phyloP scores from a whole-genome alignment of 2,113 vertebrate genomes.

The Crotophaga sulcirostris region DNA sequence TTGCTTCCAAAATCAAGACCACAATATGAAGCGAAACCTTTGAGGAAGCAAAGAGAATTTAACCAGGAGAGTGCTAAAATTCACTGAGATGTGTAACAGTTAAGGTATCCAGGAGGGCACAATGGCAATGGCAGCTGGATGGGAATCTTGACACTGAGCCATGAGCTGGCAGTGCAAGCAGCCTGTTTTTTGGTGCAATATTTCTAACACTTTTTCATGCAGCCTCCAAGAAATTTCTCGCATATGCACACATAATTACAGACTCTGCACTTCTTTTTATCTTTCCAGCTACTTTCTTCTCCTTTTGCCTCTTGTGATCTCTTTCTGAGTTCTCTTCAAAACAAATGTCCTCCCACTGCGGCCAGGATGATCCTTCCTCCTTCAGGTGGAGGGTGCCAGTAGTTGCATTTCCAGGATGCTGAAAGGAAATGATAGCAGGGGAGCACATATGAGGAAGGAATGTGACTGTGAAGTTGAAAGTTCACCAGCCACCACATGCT shows the following conservation, averaged over 20 bases:
- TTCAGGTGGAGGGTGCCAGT: not conserved
- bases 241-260: not conserved
- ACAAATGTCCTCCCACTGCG: not conserved
- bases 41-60: not conserved
- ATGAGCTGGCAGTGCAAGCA: no score
- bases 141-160: not conserved
- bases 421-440: not conserved
- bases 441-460: not conserved
- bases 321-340: not conserved
- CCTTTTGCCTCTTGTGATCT: not conserved
- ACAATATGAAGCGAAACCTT: not conserved
- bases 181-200: not conserved
- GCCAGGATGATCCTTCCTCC: not conserved
- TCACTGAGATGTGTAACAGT: not conserved
- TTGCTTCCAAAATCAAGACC: not conserved
- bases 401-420: not conserved
- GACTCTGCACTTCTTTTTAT: not conserved
- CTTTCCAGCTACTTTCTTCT: not conserved
- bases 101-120: not conserved
- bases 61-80: not conserved
- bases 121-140: not conserved
- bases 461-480: not conserved
- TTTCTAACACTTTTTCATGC: not conserved
- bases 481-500: not conserved
- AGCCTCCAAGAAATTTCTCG: not conserved